Evolutionary conservation across 2,888 invertebrate species (phyloP).

Genomic region (Pherbina coryleti): DNA sequence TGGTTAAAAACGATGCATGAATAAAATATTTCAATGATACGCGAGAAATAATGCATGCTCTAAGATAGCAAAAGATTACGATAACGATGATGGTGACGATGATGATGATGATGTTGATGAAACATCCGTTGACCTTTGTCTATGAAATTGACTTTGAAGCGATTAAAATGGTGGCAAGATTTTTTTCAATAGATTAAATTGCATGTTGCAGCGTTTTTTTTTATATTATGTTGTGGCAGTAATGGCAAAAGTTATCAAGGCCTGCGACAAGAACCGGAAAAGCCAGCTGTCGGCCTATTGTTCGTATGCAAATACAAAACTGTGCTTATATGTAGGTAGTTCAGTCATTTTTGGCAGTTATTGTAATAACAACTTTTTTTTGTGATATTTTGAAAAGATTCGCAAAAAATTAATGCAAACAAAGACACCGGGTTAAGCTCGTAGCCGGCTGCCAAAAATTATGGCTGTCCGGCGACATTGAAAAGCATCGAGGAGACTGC

Average conservation of each 20-base stretch:
- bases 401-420: neutral
- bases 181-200: neutral
- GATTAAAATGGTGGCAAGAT: neutral
- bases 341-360: neutral
- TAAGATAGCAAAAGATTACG: neutral
- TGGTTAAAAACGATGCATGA: neutral
- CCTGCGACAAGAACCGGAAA: neutral
- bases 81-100: neutral
- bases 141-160: neutral
- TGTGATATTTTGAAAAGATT: neutral
- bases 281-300: neutral
- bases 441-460: neutral
- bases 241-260: neutral
- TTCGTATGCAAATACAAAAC: too few relatives aligned
- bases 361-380: neutral
- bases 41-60: neutral
- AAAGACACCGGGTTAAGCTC: neutral
- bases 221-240: neutral
- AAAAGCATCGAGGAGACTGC: neutral
- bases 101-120: neutral
- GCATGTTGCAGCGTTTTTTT: neutral
- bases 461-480: neutral
- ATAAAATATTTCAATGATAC: neutral
- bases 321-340: too few relatives aligned
- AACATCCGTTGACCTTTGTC: slow-evolving; percentile 12